Conservation (phyloP, 2,797 vertebrate species). For the Nyctalus aviator region DNA sequence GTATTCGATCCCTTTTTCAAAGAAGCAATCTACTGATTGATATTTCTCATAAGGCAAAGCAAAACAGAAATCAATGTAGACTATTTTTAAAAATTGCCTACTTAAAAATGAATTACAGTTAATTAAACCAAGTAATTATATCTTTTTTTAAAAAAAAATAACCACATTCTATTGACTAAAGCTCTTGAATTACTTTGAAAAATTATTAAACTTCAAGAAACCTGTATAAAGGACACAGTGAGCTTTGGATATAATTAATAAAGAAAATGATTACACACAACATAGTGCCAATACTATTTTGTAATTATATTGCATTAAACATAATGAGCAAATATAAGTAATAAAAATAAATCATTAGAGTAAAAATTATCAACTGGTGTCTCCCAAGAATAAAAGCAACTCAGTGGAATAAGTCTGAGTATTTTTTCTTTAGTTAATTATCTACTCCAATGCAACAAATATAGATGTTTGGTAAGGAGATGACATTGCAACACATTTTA, state of each 20-base stretch:
- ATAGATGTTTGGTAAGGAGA: not conserved
- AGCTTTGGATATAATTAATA: constrained; percentile 24
- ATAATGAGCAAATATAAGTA: not conserved
- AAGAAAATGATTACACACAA: constrained; percentile 19
- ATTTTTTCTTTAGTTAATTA: not conserved
- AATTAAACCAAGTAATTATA: constrained; percentile 22
- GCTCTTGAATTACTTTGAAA: constrained; percentile 7
- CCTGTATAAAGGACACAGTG: not conserved
- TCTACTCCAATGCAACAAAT: not conserved
- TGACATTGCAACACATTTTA: not conserved
- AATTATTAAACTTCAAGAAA: constrained; percentile 45
- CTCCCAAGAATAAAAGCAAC: constrained; percentile 11
- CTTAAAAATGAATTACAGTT: not conserved
- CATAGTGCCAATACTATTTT: not conserved
- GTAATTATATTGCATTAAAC: not conserved
- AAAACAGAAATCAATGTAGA: not conserved
- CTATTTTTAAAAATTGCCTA: not conserved
- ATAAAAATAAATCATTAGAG: not conserved
- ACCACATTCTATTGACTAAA: not conserved
- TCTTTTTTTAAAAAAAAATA: not conserved
- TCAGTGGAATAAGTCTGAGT: not conserved
- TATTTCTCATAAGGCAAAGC: constrained; percentile 13
- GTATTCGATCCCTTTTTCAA: not conserved
- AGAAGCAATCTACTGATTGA: not conserved
- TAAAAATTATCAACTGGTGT: constrained; percentile 35